Conservation (phyloP, 2,888 invertebrate species). For the Neoascia interrupta region DNA sequence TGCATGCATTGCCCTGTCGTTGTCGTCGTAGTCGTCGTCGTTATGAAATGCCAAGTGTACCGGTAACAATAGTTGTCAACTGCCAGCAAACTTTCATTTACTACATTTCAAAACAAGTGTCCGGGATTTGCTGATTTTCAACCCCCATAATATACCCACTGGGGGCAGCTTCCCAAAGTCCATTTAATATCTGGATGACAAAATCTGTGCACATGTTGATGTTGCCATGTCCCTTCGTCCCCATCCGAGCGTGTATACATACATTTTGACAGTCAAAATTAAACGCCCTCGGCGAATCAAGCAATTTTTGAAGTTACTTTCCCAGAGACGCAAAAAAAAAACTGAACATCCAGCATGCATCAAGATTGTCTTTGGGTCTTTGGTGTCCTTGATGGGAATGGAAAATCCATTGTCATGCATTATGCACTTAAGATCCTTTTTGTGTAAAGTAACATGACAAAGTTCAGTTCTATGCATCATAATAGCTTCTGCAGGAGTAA, state of each 20-base stretch:
- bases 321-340: conserved; percentile 9
- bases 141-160: background rate
- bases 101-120: conserved; percentile 58
- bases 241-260: background rate
- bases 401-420: too few relatives aligned
- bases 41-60: conserved; percentile 21
- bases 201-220: background rate
- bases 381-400: too few relatives aligned
- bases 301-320: conserved; percentile 44
- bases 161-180: background rate
- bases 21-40: conserved; percentile 18
- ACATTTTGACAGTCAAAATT: conserved; percentile 54
- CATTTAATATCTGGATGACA: conserved; percentile 27
- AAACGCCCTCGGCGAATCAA: conserved; percentile 51
- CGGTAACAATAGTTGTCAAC: conserved; percentile 58
- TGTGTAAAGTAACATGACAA: too few relatives aligned
- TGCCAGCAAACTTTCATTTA: conserved; percentile 57
- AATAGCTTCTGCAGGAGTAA: too few relatives aligned
- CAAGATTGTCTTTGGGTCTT: too few relatives aligned
- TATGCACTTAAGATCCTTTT: too few relatives aligned
- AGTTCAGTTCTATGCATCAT: too few relatives aligned
- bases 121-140: conserved; percentile 12
- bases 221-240: conserved; percentile 4
- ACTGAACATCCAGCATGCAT: too few relatives aligned
- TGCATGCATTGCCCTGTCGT: conserved; percentile 45